Conservation (phyloP, 2,113 vertebrate species). For the Nipponia nippon region DNA sequence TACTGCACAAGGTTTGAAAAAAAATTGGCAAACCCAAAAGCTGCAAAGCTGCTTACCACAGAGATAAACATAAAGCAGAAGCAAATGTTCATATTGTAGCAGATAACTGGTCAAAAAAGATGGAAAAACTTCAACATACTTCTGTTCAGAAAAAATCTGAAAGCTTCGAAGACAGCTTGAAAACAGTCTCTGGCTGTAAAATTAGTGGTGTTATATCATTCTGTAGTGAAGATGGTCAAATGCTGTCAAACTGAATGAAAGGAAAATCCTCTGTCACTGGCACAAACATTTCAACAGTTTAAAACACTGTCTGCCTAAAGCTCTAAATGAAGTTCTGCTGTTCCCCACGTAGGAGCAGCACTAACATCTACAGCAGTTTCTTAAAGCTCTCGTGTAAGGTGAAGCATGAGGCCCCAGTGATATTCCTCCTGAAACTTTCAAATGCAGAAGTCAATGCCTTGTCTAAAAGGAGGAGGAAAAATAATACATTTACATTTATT, state of each 20-base stretch:
- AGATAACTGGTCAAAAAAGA: neutral
- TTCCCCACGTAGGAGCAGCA: neutral
- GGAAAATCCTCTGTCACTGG: constrained; percentile 5
- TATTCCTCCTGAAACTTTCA: neutral
- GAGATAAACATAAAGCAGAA: constrained; percentile 1
- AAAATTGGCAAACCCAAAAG: neutral
- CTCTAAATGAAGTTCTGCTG: neutral
- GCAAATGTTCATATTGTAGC: neutral
- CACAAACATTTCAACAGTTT: neutral
- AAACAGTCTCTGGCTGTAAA: constrained; percentile 17
- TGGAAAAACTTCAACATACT: neutral
- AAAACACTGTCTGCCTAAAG: neutral
- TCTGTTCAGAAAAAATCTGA: neutral
- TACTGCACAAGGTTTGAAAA: neutral
- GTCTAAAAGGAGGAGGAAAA: neutral
- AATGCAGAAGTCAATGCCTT: neutral
- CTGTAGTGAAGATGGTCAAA: constrained; percentile 2
- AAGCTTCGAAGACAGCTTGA: constrained; percentile 17
- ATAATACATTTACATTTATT: neutral
- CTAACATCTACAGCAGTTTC: neutral
- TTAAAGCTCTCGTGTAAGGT: neutral
- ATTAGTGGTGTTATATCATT: neutral
- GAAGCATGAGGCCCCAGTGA: neutral
- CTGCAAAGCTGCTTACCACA: neutral
- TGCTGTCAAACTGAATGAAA: neutral